Conservation (phyloP, 2,888 invertebrate species). For the Sinodicranocentrus sp. region DNA sequence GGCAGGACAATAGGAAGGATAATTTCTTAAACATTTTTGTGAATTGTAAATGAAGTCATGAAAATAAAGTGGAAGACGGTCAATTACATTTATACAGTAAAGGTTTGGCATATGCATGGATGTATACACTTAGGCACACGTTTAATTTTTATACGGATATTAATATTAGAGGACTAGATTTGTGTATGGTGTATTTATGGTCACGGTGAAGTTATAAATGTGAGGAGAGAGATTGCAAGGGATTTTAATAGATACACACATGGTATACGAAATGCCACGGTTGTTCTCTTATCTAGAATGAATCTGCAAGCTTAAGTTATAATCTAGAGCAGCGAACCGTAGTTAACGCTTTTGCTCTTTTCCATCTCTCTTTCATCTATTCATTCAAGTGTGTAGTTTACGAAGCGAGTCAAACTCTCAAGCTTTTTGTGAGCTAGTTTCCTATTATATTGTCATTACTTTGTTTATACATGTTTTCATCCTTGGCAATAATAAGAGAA, state of each 20-base stretch:
- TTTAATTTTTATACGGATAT: not conserved
- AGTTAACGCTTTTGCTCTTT: slow-evolving; percentile 50
- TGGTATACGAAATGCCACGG: slow-evolving; percentile 30
- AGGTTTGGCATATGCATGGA: not conserved
- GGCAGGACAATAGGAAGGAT: slow-evolving; percentile 1
- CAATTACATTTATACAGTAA: slow-evolving; percentile 28
- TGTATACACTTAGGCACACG: not conserved
- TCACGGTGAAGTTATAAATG: too few relatives aligned
- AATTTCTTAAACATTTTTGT: not conserved
- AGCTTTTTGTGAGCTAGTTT: not conserved
- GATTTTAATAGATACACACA: slow-evolving; percentile 50
- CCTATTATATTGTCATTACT: slow-evolving; percentile 36
- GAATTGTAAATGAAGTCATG: slow-evolving; percentile 52
- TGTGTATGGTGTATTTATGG: too few relatives aligned
- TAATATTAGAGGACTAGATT: too few relatives aligned
- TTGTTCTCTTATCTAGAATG: slow-evolving; percentile 48
- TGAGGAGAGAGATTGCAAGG: not conserved
- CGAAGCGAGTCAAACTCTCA: not conserved
- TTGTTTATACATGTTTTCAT: slow-evolving; percentile 16
- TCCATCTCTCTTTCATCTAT: slow-evolving; percentile 28
- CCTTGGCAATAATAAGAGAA: not conserved
- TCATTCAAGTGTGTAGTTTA: not conserved
- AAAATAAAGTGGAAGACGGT: slow-evolving; percentile 38
- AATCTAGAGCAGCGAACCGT: slow-evolving; percentile 61
- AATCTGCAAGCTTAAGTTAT: slow-evolving; percentile 45